phyloP scores from a whole-genome alignment of 2,113 vertebrate species.

The Pterocles orientalis region DNA sequence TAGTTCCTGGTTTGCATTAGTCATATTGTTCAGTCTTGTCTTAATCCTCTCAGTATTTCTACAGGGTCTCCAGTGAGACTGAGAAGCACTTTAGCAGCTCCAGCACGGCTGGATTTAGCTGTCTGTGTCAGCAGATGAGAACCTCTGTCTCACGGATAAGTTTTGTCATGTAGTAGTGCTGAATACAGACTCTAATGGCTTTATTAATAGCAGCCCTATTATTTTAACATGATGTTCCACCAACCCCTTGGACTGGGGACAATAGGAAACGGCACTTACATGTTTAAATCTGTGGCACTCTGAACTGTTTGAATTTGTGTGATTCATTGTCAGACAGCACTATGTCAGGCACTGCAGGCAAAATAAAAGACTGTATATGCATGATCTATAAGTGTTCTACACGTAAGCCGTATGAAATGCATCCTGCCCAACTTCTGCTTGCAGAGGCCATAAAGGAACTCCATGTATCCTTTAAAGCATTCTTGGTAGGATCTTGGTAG shows the following conservation, averaged over 20 bases:
- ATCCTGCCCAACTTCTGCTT: not conserved
- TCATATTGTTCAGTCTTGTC: not conserved
- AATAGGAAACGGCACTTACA: constrained; percentile 44
- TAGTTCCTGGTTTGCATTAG: not conserved
- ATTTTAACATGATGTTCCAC: constrained; percentile 40
- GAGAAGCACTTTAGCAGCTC: not conserved
- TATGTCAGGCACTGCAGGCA: constrained; percentile 32
- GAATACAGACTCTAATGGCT: not conserved
- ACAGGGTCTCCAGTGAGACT: not conserved
- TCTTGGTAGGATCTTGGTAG: not conserved
- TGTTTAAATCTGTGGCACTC: not conserved
- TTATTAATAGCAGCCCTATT: constrained; percentile 51
- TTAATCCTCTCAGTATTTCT: not conserved
- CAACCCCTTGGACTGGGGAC: constrained; percentile 34
- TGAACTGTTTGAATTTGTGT: not conserved
- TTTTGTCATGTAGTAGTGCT: constrained; percentile 17
- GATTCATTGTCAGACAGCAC: constrained; percentile 43
- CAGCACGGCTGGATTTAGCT: not conserved
- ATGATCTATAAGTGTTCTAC: not conserved
- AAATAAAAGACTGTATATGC: not conserved
- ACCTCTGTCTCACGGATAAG: not conserved
- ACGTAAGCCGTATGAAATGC: not conserved
- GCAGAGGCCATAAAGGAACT: not conserved
- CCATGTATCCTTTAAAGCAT: not conserved
- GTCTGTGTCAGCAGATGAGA: constrained; percentile 19